Conservation (phyloP, 2,888 invertebrate species). For the Drosophila hamatofila region DNA sequence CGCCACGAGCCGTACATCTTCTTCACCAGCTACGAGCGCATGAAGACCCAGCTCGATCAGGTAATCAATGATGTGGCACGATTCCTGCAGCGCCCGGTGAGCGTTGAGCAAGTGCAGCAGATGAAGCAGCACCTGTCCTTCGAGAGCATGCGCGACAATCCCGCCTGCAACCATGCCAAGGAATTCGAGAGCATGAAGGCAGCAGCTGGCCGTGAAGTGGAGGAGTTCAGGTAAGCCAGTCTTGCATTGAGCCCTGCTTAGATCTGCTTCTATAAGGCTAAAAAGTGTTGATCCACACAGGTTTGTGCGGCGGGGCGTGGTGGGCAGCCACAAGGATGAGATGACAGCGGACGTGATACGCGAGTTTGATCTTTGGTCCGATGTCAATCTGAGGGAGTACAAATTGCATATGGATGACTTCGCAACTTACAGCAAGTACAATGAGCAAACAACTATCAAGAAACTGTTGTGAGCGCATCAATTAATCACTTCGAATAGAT, state of each 20-base stretch:
- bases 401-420: slow-evolving; percentile 77
- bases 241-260: neutral
- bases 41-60: slow-evolving; percentile 76
- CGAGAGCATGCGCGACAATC: slow-evolving; percentile 84
- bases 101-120: slow-evolving; percentile 58
- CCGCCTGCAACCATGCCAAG: slow-evolving; percentile 82
- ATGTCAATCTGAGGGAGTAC: slow-evolving; percentile 70
- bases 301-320: slow-evolving; percentile 83
- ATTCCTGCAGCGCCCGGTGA: slow-evolving; percentile 68
- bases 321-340: slow-evolving; percentile 83
- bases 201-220: slow-evolving; percentile 80
- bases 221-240: slow-evolving; percentile 77
- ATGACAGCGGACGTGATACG: slow-evolving; percentile 72
- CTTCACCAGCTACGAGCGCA: slow-evolving; percentile 83
- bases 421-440: slow-evolving; percentile 75
- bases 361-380: slow-evolving; percentile 82
- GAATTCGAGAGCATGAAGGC: slow-evolving; percentile 83
- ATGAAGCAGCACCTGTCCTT: slow-evolving; percentile 81
- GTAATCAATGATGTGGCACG: slow-evolving; percentile 76
- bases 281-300: slow-evolving; percentile 59
- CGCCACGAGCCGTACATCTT: slow-evolving; percentile 78
- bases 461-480: slow-evolving; percentile 17
- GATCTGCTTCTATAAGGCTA: neutral
- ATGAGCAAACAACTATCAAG: neutral
- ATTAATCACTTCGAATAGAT: slow-evolving; percentile 55